Evolutionary conservation across 2,113 vertebrate genomes (phyloP).

Genomic region (Zeus faber): DNA sequence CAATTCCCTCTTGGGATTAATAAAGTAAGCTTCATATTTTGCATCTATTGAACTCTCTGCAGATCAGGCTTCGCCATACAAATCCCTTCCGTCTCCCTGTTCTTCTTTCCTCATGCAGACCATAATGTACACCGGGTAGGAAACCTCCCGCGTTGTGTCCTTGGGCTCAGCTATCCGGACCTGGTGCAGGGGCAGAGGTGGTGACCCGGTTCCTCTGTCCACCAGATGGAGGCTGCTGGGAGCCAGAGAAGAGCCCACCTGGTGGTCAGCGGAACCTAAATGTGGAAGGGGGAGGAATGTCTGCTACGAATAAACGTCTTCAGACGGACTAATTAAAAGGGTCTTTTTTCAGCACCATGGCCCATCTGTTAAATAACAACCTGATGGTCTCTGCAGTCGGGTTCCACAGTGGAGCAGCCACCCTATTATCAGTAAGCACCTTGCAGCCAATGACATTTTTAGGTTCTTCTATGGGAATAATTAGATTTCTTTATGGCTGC

Average conservation of each 20-base stretch:
- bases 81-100: too few relatives aligned
- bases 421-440: conserved; percentile 31
- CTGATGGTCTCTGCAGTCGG: conserved; percentile 67
- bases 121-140: too few relatives aligned
- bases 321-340: conserved; percentile 86
- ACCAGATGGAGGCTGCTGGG: conserved; percentile 87
- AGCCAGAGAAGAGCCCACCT: conserved; percentile 72
- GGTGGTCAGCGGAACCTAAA: conserved; percentile 79
- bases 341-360: conserved; percentile 79
- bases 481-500: conserved; percentile 43
- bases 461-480: conserved; percentile 46
- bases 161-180: conserved; percentile 72
- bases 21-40: too few relatives aligned
- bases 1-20: too few relatives aligned
- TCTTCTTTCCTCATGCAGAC: too few relatives aligned
- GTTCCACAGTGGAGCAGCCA: conserved; percentile 58
- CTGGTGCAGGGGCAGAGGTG: conserved; percentile 75
- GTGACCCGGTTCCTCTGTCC: conserved; percentile 53
- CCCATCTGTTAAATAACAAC: conserved; percentile 83
- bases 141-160: conserved; percentile 38
- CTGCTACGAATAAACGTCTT: conserved; percentile 81
- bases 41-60: too few relatives aligned
- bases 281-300: conserved; percentile 57
- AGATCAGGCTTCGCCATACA: too few relatives aligned
- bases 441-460: conserved; percentile 49